phyloP scores from a whole-genome alignment of 2,797 vertebrate genomes.

The Ataeniobius toweri region DNA sequence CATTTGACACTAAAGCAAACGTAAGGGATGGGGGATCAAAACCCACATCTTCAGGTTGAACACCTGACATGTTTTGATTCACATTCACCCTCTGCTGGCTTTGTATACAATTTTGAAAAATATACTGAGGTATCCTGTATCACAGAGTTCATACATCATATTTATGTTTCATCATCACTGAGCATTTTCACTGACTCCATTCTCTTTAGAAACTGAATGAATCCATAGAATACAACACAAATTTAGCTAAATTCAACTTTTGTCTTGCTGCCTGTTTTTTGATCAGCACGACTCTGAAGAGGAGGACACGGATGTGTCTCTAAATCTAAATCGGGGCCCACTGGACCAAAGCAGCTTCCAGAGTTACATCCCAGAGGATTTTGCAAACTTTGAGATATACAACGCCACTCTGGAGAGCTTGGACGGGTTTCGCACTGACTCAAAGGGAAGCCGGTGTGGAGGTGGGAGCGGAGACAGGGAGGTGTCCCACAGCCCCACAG shows the following conservation, averaged over 20 bases:
- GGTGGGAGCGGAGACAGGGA: slow-evolving; percentile 79
- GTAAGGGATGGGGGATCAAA: background rate
- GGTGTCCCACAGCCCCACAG: slow-evolving; percentile 91
- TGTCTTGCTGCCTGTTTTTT: slow-evolving; percentile 47
- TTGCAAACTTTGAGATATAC: slow-evolving; percentile 98
- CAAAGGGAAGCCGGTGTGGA: slow-evolving; percentile 51
- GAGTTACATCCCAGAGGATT: slow-evolving; percentile 92
- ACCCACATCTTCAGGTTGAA: background rate
- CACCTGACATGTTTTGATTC: background rate
- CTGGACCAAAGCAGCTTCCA: slow-evolving; percentile 78
- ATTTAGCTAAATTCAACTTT: slow-evolving; percentile 24
- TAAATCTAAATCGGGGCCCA: slow-evolving; percentile 62
- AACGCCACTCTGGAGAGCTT: slow-evolving; percentile 89
- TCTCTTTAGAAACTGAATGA: slow-evolving; percentile 3
- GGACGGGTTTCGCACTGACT: slow-evolving; percentile 55
- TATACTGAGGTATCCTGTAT: background rate
- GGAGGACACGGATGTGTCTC: slow-evolving; percentile 84
- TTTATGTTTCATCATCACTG: slow-evolving; percentile 45
- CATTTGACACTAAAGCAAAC: background rate
- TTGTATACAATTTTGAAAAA: background rate
- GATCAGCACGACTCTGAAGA: slow-evolving; percentile 93
- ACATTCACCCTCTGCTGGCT: background rate
- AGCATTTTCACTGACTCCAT: slow-evolving; percentile 34
- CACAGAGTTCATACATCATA: slow-evolving; percentile 8
- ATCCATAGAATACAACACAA: background rate